phyloP scores from a whole-genome alignment of 1,140 invertebrate species.

The Conopomorpha cramerella region DNA sequence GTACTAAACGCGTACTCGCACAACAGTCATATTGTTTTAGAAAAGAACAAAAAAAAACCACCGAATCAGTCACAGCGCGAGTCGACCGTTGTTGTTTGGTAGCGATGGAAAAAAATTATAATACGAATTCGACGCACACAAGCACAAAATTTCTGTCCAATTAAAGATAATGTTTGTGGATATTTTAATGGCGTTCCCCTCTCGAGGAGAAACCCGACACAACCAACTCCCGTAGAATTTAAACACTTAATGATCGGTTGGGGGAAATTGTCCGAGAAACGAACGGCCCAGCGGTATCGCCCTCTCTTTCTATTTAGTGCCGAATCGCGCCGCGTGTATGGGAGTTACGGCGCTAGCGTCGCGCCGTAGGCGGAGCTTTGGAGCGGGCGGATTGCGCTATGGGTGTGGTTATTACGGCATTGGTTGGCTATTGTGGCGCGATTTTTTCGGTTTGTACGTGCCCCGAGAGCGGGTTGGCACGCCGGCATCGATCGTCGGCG shows the following conservation, averaged over 20 bases:
- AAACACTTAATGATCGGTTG: slow-evolving; percentile 61
- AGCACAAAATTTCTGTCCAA: slow-evolving; percentile 54
- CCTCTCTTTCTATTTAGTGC: slow-evolving; percentile 48
- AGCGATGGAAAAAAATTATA: slow-evolving; percentile 26
- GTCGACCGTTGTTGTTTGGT: no score
- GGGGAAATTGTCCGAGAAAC: slow-evolving; percentile 56
- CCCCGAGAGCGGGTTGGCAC: slow-evolving; percentile 33
- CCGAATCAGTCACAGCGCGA: slow-evolving; percentile 34
- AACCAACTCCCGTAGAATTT: slow-evolving; percentile 57
- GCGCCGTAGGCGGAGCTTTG: slow-evolving; percentile 14
- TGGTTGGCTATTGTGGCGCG: slow-evolving; percentile 24
- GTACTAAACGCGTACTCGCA: no score
- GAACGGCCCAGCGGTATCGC: slow-evolving; percentile 36
- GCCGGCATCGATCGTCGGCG: slow-evolving; percentile 35
- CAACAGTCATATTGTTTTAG: no score
- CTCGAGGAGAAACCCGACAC: slow-evolving; percentile 49
- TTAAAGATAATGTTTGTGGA: slow-evolving; percentile 59
- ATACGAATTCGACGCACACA: slow-evolving; percentile 40
- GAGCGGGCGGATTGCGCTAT: slow-evolving; percentile 18
- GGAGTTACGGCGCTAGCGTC: slow-evolving; percentile 28
- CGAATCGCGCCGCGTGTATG: slow-evolving; percentile 31
- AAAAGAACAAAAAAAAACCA: slow-evolving; percentile 31
- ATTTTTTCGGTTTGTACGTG: slow-evolving; percentile 47
- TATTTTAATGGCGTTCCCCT: slow-evolving; percentile 59
- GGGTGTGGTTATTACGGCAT: slow-evolving; percentile 19